phyloP scores from a whole-genome alignment of 2,888 invertebrate species.

The Drosophila mimica region DNA sequence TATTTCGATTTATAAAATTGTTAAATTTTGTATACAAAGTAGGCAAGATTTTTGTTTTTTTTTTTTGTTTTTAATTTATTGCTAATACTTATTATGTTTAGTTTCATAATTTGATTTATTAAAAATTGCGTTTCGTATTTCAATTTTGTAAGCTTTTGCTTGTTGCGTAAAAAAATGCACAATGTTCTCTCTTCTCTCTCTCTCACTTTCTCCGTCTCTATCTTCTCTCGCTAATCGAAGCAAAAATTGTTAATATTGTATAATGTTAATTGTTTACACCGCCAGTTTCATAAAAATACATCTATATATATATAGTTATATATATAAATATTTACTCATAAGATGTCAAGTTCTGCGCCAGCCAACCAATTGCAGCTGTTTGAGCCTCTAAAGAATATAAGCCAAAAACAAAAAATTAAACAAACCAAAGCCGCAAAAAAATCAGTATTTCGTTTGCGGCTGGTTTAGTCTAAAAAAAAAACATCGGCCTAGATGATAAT shows the following conservation, averaged over 20 bases:
- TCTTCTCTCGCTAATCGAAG: constrained; percentile 75
- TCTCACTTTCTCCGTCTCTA: neutral
- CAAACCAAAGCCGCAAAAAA: constrained; percentile 53
- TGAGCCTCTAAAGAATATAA: constrained; percentile 29
- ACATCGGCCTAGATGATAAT: constrained; percentile 9
- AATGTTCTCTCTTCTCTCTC: constrained; percentile 48
- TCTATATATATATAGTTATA: constrained; percentile 53
- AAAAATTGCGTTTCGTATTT: constrained; percentile 79
- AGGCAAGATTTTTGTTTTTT: neutral
- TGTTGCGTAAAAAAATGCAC: constrained; percentile 79
- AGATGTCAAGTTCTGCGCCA: constrained; percentile 73
- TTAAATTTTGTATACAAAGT: neutral
- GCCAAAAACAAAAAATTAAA: constrained; percentile 31
- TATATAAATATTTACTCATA: constrained; percentile 72
- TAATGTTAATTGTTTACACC: constrained; percentile 58
- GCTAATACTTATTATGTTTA: constrained; percentile 73
- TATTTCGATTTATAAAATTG: constrained; percentile 3
- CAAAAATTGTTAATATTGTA: constrained; percentile 72
- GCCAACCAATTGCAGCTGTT: constrained; percentile 55
- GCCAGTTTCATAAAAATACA: constrained; percentile 75
- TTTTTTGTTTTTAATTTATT: constrained; percentile 67
- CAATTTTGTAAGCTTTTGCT: constrained; percentile 79
- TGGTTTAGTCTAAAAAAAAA: constrained; percentile 35
- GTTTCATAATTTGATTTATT: constrained; percentile 79
- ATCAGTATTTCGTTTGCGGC: neutral